Conservation (phyloP, 2,888 invertebrate species). For the Yponomeuta malinellus region DNA sequence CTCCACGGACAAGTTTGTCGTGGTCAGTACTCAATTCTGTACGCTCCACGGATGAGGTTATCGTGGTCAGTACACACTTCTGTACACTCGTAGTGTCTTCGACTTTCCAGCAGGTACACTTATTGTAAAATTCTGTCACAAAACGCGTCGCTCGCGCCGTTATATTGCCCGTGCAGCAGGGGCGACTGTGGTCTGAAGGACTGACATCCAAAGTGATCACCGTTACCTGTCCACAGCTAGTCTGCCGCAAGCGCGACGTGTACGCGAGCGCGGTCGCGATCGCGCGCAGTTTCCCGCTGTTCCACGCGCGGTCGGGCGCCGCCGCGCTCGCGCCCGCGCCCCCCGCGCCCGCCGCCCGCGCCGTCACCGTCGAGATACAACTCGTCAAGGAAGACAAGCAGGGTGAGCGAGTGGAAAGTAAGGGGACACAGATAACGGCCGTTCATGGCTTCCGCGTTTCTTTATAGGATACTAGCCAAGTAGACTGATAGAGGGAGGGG, state of each 20-base stretch:
- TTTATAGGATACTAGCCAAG: neutral
- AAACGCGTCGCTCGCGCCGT: no score
- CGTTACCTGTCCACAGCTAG: slow-evolving; percentile 67
- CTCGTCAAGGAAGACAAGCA: slow-evolving; percentile 39
- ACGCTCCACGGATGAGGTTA: no score
- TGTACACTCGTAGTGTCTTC: no score
- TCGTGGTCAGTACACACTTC: no score
- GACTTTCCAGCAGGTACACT: no score
- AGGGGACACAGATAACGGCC: neutral
- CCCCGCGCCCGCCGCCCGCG: slow-evolving; percentile 27
- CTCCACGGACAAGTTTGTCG: slow-evolving; percentile 81
- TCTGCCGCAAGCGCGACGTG: slow-evolving; percentile 85
- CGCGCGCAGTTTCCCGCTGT: slow-evolving; percentile 87
- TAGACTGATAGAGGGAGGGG: no score
- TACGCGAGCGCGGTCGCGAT: slow-evolving; percentile 88
- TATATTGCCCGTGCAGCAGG: no score
- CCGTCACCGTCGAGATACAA: slow-evolving; percentile 48
- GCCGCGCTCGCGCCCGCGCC: slow-evolving; percentile 41
- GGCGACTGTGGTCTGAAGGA: no score
- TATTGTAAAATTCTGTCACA: no score
- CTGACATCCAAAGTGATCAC: no score
- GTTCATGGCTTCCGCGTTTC: neutral
- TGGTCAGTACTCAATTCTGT: slow-evolving; percentile 67
- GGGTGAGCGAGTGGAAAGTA: slow-evolving; percentile 28
- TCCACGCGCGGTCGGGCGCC: slow-evolving; percentile 54